Percentiles rank a stretch among this genome's conserved stretches.
Conservation (phyloP, 2,113 vertebrate species). For the Phocoena phocoena region DNA sequence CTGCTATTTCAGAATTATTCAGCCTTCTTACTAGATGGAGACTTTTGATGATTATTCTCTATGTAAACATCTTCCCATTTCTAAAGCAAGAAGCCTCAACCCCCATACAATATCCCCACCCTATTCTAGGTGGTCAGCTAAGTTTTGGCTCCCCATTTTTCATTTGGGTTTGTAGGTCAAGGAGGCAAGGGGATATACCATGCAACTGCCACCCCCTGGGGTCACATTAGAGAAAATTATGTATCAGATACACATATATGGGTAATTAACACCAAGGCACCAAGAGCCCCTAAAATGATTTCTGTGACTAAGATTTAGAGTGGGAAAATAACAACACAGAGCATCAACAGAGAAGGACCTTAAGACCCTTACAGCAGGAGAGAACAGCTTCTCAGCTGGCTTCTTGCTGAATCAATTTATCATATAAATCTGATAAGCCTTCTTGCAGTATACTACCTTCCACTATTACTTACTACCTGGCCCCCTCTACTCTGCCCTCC, state of each 20-base stretch:
- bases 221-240: background rate
- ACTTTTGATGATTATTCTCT: background rate
- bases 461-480: background rate
- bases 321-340: background rate
- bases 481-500: background rate
- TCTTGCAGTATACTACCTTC: background rate
- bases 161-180: background rate
- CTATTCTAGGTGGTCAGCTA: background rate
- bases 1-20: background rate
- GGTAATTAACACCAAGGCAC: background rate
- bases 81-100: background rate
- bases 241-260: background rate
- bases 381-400: background rate
- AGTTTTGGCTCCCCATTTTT: background rate
- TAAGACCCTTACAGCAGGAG: background rate
- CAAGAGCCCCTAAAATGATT: background rate
- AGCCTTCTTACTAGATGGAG: background rate
- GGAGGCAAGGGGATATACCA: background rate
- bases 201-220: background rate
- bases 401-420: constrained; percentile 4
- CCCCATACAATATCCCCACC: background rate
- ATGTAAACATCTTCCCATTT: background rate
- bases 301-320: constrained; percentile 15
- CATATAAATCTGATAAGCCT: background rate
- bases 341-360: background rate